Base-by-base conservation (phyloP, 2,797 vertebrate species). In the Apogon talboti region DNA sequence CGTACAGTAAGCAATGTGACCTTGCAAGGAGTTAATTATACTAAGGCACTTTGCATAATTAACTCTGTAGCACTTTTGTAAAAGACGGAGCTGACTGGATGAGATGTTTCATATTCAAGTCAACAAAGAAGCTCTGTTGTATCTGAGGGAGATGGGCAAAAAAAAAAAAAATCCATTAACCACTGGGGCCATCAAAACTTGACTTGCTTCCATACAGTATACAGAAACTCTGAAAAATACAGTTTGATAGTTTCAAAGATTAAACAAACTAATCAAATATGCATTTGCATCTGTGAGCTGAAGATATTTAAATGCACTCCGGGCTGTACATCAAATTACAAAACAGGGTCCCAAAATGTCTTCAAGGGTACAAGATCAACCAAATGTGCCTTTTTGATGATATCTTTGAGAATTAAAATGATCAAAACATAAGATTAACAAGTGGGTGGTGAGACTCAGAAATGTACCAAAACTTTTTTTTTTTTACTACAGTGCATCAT, bases 1-100 rank as follows among this genome's bases (percentile, higher is more conserved):
- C 59, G 40, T 45, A 64, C 57, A 40, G 59, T 56, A 50, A 71
- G 52, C 59, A 71, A 66, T 10, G 59, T 58, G 75, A 77, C 75
- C 58, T 74, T 12, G n/a, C 40, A 55, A 59, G n/a, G 41, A 64
- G 63, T 66, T 79, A 78, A 85, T 81, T 80, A 78, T 70, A 59
- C 60, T 52, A 24, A 73, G 21, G 66, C 56, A 78, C 61, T 83
- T 73, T 58, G 72, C 68, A 68, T 79, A 81, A 86, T 79, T 74
- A 79, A 84, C 48, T 64, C 15, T 64, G 56, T 50, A 45, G 49
- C 24, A 11, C 37, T 62, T 78, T 63, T 35, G 24, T 57, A 67
- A 68, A 75, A 60, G 50, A 76, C 21, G 49, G 56, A 58, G 41
- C 41, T 1, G 8, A 64, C 53, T 54, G 51, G 13, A 60, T 57